Conservation (phyloP, 2,888 invertebrate species). For the Crossocerus cetratus region DNA sequence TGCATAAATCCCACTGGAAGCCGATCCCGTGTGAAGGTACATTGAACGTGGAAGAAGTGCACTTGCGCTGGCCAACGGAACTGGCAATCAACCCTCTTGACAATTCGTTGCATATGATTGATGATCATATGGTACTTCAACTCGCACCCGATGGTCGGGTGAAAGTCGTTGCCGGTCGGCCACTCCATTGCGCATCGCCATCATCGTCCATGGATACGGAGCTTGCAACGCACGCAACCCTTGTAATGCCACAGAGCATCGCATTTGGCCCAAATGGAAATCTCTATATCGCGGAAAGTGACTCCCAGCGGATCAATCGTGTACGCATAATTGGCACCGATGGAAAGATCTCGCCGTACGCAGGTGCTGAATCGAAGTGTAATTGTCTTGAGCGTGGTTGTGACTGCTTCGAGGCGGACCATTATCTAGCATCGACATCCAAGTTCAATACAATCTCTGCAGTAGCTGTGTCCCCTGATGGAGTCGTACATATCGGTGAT, state of each 20-base stretch:
- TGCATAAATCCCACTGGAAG: conserved; percentile 96
- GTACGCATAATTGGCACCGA: conserved; percentile 94
- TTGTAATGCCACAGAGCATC: conserved; percentile 96
- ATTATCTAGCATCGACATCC: conserved; percentile 93
- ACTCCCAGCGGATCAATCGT: conserved; percentile 95
- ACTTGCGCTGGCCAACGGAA: conserved; percentile 97
- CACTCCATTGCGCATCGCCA: conserved; percentile 93
- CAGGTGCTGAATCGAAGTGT: conserved; percentile 95
- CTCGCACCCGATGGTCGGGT: conserved; percentile 94
- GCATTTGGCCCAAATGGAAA: conserved; percentile 95
- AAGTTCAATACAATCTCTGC: conserved; percentile 97
- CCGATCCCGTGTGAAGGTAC: conserved; percentile 95
- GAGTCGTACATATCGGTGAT: conserved; percentile 96
- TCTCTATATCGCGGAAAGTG: conserved; percentile 96
- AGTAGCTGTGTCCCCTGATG: conserved; percentile 94
- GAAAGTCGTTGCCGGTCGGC: conserved; percentile 94
- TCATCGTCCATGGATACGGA: conserved; percentile 89
- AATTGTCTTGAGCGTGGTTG: conserved; percentile 94
- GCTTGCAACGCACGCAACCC: conserved; percentile 92
- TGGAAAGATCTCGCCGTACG: conserved; percentile 94
- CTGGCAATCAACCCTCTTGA: conserved; percentile 96
- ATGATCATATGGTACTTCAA: conserved; percentile 96
- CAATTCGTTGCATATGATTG: conserved; percentile 96
- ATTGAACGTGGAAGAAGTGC: conserved; percentile 93
- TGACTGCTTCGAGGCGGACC: conserved; percentile 94